Conservation (phyloP, 1,140 invertebrate species). For the Trichoplusia ni region DNA sequence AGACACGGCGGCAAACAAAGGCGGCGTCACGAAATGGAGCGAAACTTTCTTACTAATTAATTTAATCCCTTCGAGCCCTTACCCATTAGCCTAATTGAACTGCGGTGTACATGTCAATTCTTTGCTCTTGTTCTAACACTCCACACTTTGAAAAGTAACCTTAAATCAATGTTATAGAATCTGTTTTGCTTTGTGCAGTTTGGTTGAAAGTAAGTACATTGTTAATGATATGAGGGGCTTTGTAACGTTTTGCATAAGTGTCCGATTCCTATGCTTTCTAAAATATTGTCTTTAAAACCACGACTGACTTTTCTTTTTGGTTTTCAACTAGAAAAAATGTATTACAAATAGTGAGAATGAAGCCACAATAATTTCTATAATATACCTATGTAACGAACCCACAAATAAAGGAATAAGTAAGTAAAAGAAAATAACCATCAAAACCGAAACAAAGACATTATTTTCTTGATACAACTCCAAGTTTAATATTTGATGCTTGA, state of each 20-base stretch:
- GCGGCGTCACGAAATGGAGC: conserved; percentile 65
- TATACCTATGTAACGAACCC: too few relatives aligned
- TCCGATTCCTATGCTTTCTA: conserved; percentile 26
- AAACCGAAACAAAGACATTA: too few relatives aligned
- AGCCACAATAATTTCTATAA: too few relatives aligned
- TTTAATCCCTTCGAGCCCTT: conserved; percentile 79
- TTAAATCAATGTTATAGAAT: conserved; percentile 26
- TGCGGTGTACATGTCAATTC: conserved; percentile 81
- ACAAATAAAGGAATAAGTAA: too few relatives aligned
- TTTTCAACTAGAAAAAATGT: background rate
- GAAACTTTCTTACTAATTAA: conserved; percentile 81
- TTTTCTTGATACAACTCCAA: too few relatives aligned
- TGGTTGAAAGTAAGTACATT: conserved; percentile 47
- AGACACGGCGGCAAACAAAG: conserved; percentile 71
- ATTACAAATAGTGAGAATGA: background rate
- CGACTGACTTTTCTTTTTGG: background rate
- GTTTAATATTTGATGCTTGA: too few relatives aligned
- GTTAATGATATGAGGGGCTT: conserved; percentile 74
- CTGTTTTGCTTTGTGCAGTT: conserved; percentile 20
- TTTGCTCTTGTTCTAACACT: conserved; percentile 61
- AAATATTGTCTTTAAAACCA: conserved; percentile 2
- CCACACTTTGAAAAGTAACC: conserved; percentile 38
- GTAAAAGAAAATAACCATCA: conserved; percentile 1
- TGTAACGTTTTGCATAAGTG: conserved; percentile 74
- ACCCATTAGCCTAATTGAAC: conserved; percentile 80